Conservation (phyloP, 2,888 invertebrate species). For the Euplexia lucipara region DNA sequence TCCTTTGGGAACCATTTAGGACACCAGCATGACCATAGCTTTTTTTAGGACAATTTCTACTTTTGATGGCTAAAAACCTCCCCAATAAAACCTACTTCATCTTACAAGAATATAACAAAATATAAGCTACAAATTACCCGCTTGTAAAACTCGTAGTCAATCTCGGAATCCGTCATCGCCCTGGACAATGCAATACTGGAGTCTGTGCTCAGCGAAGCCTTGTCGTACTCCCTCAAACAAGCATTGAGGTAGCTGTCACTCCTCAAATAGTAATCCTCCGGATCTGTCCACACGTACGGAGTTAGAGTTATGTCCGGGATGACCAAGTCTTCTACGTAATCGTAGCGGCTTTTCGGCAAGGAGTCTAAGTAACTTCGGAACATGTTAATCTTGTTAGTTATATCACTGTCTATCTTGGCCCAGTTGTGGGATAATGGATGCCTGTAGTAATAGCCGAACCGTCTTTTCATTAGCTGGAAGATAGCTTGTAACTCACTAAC, state of each 20-base stretch:
- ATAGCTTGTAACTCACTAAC: slow-evolving; percentile 5
- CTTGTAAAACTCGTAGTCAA: slow-evolving; percentile 80
- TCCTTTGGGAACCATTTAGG: too few species aligned
- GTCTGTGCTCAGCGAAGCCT: slow-evolving; percentile 73
- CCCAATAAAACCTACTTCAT: too few species aligned
- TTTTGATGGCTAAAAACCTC: too few species aligned
- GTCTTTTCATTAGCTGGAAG: slow-evolving; percentile 18
- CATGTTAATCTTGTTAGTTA: slow-evolving; percentile 75
- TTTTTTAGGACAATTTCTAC: too few species aligned
- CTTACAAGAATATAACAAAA: background rate
- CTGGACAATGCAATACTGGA: slow-evolving; percentile 82
- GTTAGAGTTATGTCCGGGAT: slow-evolving; percentile 77
- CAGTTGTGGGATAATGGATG: slow-evolving; percentile 22
- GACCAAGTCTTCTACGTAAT: slow-evolving; percentile 81
- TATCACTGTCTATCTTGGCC: slow-evolving; percentile 33
- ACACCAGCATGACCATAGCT: too few species aligned
- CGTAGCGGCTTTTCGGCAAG: slow-evolving; percentile 79
- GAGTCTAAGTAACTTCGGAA: slow-evolving; percentile 77
- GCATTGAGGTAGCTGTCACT: slow-evolving; percentile 73
- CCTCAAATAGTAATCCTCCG: slow-evolving; percentile 68
- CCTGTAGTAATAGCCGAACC: background rate
- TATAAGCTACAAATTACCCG: slow-evolving; percentile 68
- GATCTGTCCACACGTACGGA: slow-evolving; percentile 78
- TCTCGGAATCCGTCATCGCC: slow-evolving; percentile 87
- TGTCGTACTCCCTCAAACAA: slow-evolving; percentile 70